phyloP scores from a whole-genome alignment of 2,888 invertebrate genomes.

The Meganola albula region DNA sequence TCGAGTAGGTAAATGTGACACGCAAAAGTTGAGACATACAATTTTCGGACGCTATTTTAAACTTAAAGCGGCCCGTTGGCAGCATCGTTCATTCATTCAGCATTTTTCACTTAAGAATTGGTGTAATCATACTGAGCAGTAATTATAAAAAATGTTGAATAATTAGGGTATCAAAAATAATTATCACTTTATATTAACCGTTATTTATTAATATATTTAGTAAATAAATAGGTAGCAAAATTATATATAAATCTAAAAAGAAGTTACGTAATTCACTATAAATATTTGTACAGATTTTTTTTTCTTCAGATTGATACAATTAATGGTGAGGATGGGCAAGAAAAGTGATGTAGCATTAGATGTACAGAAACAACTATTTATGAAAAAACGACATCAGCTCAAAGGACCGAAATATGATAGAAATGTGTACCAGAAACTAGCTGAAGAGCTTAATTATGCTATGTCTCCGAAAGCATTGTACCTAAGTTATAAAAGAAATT shows the following conservation, averaged over 20 bases:
- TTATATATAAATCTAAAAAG: slow-evolving; percentile 11
- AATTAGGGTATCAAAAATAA: slow-evolving; percentile 10
- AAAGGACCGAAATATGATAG: slow-evolving; percentile 12
- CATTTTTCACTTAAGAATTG: slow-evolving; percentile 9
- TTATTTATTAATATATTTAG: slow-evolving; percentile 13
- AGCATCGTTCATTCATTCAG: slow-evolving; percentile 11
- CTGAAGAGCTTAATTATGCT: slow-evolving; percentile 12
- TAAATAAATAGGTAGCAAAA: slow-evolving; percentile 12
- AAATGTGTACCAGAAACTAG: slow-evolving; percentile 12
- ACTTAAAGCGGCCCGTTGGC: slow-evolving; percentile 12
- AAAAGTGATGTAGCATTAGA: slow-evolving; percentile 12
- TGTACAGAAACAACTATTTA: slow-evolving; percentile 12
- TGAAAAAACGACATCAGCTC: slow-evolving; percentile 13
- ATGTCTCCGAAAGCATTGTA: slow-evolving; percentile 12
- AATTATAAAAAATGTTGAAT: slow-evolving; percentile 11
- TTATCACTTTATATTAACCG: slow-evolving; percentile 12
- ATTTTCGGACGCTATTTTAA: slow-evolving; percentile 13
- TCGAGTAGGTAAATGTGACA: slow-evolving; percentile 12
- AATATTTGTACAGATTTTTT: slow-evolving; percentile 12
- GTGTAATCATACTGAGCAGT: slow-evolving; percentile 10
- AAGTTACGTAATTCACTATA: slow-evolving; percentile 13
- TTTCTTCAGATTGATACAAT: slow-evolving; percentile 13
- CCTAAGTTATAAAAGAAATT: slow-evolving; percentile 12
- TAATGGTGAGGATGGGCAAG: slow-evolving; percentile 13
- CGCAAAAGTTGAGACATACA: slow-evolving; percentile 12